Base-by-base conservation (phyloP, 1,140 invertebrate genomes). In the Monochamus saltuarius region DNA sequence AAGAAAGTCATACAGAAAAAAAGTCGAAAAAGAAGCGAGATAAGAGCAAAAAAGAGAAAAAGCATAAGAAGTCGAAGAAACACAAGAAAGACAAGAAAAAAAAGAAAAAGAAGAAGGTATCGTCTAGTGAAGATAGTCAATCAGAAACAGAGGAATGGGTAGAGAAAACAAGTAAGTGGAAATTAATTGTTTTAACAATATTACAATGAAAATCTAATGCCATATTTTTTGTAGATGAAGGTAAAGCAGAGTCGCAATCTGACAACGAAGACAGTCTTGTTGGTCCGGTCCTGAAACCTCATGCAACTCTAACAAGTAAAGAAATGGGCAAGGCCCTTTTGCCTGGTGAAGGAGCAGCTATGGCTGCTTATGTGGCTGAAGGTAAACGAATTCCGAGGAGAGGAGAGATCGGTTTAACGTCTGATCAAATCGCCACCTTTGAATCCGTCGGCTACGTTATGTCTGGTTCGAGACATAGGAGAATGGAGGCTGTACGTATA, bases 401-500 rank as follows among this genome's bases (percentile, higher is more conserved):
- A 84, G 98, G 98, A 76, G 98, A 99, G 84, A 99, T 99, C 69
- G 98, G 98, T 19, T 82, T 99, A 2, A 98, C 95, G 0, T 94
- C 92, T 0, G 89, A 97, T 42, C 94, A 99, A 81, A 99, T 99
- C 46, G 89, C 89, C 1, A 79, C 85, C 0, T 99, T 92, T 76
- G 98, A 99, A 78, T 82, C 88, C n/a, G 92, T 95, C 11, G 97
- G 97, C 11, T 94, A 92, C 72, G 97, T 99, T 0, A 99, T 99
- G 97, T 97, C 94, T 77, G 97, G 97, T 17, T 97, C 94, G 79
- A 87, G 97, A 72, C 97, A 99, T 85, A 90, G 98, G 9, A 87
- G 97, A 60, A 99, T 99, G 98, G 98, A 99, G 80, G 98, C 98
- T 70, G 97, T 99, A 1, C 92, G 98, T 81, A 89, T 99, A 50